Evolutionary conservation across 2,888 invertebrate genomes (phyloP).

Genomic region (Pachymerium ferrugineum): DNA sequence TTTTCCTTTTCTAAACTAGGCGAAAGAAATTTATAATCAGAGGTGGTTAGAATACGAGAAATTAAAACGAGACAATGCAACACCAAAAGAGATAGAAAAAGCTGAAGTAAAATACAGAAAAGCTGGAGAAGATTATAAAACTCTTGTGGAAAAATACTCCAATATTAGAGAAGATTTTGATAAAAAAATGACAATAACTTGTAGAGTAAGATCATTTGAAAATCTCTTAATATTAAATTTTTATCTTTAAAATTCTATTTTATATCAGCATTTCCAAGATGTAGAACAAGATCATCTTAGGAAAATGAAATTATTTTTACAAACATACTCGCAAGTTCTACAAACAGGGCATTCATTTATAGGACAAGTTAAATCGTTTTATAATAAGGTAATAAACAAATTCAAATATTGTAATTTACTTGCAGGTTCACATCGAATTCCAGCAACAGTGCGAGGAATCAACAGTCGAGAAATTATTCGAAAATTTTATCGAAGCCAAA

Average conservation of each 20-base stretch:
- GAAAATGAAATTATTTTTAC: slow-evolving; percentile 92
- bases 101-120: slow-evolving; percentile 86
- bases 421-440: slow-evolving; percentile 90
- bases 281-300: slow-evolving; percentile 86
- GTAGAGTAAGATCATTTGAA: slow-evolving; percentile 57
- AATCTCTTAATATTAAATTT: neutral
- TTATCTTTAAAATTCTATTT: neutral
- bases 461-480: slow-evolving; percentile 85
- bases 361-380: slow-evolving; percentile 59
- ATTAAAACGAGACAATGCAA: slow-evolving; percentile 79
- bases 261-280: slow-evolving; percentile 76
- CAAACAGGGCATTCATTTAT: slow-evolving; percentile 85
- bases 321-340: slow-evolving; percentile 76
- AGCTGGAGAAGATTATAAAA: slow-evolving; percentile 81
- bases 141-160: slow-evolving; percentile 85
- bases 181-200: slow-evolving; percentile 87
- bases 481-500: slow-evolving; percentile 86
- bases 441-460: slow-evolving; percentile 83
- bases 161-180: slow-evolving; percentile 89
- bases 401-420: neutral
- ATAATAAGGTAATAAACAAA: neutral
- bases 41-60: slow-evolving; percentile 84
- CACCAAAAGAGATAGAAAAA: slow-evolving; percentile 88
- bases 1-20: neutral
- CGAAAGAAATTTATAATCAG: slow-evolving; percentile 59